phyloP scores from a whole-genome alignment of 2,113 vertebrate species.

The Stomatorhinus ivindoensis region DNA sequence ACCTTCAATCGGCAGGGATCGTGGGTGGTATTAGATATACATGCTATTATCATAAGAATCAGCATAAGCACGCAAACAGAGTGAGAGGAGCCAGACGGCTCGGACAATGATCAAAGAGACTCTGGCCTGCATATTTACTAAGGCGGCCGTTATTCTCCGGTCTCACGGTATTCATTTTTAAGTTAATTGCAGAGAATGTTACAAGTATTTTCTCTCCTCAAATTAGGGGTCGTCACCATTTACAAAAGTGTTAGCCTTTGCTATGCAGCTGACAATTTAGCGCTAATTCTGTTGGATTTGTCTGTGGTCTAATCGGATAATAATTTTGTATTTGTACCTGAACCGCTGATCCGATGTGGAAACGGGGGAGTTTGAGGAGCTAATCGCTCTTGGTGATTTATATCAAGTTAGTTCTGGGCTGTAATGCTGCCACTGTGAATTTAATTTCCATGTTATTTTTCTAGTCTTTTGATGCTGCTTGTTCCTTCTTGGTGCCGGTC shows the following conservation, averaged over 20 bases:
- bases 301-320: background rate
- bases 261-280: background rate
- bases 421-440: background rate
- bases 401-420: background rate
- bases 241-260: background rate
- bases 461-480: background rate
- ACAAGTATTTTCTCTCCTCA: background rate
- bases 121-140: background rate
- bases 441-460: background rate
- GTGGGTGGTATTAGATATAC: background rate
- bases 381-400: background rate
- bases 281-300: background rate
- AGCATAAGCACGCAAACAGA: background rate
- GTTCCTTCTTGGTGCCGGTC: background rate
- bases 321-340: background rate
- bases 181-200: background rate
- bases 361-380: background rate
- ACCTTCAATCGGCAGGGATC: background rate
- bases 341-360: background rate
- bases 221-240: background rate
- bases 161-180: background rate
- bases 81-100: background rate
- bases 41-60: slow-evolving; percentile 7
- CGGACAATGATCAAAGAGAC: background rate
- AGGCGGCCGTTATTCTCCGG: background rate